These are phyloP conservation scores for Zaprionus lachaisei DNA, from an alignment of 1,140 invertebrate species.

Conservation along the genomic window DNA sequence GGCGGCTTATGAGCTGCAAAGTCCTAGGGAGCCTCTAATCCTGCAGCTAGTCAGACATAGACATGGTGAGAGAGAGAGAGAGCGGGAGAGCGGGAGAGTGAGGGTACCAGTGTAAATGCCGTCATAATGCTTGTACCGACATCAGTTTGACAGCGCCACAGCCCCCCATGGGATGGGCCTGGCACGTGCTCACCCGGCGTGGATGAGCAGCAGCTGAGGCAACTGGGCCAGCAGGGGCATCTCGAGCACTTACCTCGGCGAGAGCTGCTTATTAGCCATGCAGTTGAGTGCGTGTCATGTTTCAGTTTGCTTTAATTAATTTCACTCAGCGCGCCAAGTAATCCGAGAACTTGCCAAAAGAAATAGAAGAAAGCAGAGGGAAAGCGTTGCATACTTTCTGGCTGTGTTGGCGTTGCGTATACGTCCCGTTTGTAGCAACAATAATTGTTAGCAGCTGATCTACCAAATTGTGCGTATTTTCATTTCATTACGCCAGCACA, in stretches of 20 bases:
- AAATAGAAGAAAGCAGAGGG: conserved; percentile 16
- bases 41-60: conserved; percentile 28
- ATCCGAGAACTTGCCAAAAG: conserved; percentile 38
- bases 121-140: conserved; percentile 77
- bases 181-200: conserved; percentile 39
- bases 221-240: neutral
- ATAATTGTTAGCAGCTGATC: neutral
- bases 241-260: neutral
- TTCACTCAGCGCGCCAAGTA: conserved; percentile 43
- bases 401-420: conserved; percentile 13
- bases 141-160: conserved; percentile 61
- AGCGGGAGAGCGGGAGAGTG: no score
- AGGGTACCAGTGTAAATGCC: conserved; percentile 61
- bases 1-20: conserved; percentile 55
- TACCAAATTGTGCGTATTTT: conserved; percentile 1
- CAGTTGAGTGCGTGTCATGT: conserved; percentile 65
- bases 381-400: conserved; percentile 39
- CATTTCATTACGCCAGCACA: conserved; percentile 4
- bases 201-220: conserved; percentile 15
- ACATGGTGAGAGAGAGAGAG: neutral
- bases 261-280: conserved; percentile 47
- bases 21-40: conserved; percentile 58
- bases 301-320: conserved; percentile 77
- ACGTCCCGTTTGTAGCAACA: conserved; percentile 8
- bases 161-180: conserved; percentile 8